Conservation (phyloP, 1,140 invertebrate genomes). For the Ostrea edulis region DNA sequence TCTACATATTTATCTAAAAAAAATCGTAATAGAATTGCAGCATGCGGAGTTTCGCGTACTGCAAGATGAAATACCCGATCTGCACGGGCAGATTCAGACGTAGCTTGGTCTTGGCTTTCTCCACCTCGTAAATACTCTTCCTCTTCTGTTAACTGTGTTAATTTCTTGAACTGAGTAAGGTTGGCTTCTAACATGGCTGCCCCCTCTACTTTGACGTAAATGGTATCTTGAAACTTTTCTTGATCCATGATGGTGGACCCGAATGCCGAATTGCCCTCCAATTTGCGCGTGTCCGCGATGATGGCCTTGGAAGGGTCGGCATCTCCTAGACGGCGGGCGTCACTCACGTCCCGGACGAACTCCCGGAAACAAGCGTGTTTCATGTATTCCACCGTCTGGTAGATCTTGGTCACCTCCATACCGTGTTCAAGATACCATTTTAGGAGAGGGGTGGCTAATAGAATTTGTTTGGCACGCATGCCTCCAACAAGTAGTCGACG, state of each 20-base stretch:
- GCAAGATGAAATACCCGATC: slow-evolving; percentile 56
- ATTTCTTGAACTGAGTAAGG: neutral
- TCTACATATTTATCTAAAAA: no score
- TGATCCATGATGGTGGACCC: slow-evolving; percentile 53
- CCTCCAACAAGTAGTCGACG: no score
- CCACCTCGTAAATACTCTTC: slow-evolving; percentile 33
- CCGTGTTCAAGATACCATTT: no score
- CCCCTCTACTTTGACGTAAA: slow-evolving; percentile 31
- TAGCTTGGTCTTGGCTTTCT: slow-evolving; percentile 10
- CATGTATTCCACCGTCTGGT: slow-evolving; percentile 60
- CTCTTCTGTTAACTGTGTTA: neutral
- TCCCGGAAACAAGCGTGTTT: slow-evolving; percentile 51
- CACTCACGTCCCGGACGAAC: slow-evolving; percentile 53
- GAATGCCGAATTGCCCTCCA: slow-evolving; percentile 51
- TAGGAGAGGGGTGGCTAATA: no score
- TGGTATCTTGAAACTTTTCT: slow-evolving; percentile 39
- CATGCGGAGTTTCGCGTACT: slow-evolving; percentile 60
- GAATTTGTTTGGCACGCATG: no score
- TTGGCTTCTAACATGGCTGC: neutral
- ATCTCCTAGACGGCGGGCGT: slow-evolving; percentile 55
- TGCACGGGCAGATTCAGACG: slow-evolving; percentile 53
- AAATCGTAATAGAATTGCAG: no score
- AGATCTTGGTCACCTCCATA: no score
- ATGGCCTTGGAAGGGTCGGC: neutral
- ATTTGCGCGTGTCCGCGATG: slow-evolving; percentile 38